Percentiles rank a stretch among this genome's conserved stretches.
Conservation (phyloP, 2,113 vertebrate species). For the Pangasianodon hypophthalmus region DNA sequence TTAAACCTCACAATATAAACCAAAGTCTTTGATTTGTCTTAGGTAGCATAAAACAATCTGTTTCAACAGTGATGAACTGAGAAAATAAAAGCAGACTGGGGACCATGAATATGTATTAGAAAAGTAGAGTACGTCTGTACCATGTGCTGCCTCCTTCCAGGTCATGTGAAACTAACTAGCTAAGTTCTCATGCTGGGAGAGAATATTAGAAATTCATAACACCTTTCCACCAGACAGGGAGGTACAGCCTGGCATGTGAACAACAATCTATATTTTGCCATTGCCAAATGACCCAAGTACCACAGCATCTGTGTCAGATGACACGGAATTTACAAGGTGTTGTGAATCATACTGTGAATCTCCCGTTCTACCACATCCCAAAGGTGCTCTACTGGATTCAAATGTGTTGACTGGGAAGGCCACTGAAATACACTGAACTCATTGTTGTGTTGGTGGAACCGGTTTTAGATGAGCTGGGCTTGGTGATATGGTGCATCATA, state of each 20-base stretch:
- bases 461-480: background rate
- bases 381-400: background rate
- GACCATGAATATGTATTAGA: background rate
- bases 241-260: background rate
- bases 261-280: background rate
- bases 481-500: background rate
- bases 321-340: background rate
- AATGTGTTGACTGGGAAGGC: background rate
- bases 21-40: background rate
- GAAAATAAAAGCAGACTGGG: background rate
- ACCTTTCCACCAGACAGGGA: background rate
- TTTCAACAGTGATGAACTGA: background rate
- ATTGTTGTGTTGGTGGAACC: too few species aligned
- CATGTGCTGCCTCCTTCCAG: background rate
- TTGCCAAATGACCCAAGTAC: background rate
- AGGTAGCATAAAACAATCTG: background rate
- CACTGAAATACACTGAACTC: background rate
- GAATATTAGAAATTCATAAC: background rate
- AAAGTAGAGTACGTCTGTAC: background rate
- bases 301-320: background rate
- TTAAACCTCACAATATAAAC: background rate
- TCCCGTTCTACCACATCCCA: background rate
- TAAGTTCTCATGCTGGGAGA: background rate
- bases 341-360: background rate
- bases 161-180: background rate